Evolutionary conservation across 2,888 invertebrate species (phyloP).

Genomic region (Steinernema hermaphroditum): DNA sequence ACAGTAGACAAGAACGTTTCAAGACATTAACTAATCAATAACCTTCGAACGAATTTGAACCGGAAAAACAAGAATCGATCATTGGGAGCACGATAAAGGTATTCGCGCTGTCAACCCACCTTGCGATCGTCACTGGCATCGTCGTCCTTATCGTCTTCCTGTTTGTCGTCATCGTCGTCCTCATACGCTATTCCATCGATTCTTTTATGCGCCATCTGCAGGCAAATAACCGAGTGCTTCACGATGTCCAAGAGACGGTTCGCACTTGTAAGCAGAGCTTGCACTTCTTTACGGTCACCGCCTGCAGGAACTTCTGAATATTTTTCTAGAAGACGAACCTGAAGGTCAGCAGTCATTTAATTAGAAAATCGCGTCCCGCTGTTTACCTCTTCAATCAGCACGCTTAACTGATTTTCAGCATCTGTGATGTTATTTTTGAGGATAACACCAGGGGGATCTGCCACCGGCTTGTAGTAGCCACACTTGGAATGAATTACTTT

Average conservation of each 20-base stretch:
- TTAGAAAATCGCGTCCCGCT: neutral
- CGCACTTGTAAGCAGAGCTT: conserved; percentile 43
- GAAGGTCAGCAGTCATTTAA: neutral
- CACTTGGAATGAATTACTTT: conserved; percentile 76
- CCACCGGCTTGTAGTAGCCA: conserved; percentile 56
- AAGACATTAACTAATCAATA: neutral
- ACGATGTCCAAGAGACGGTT: conserved; percentile 86
- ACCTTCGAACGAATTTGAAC: neutral
- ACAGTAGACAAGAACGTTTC: neutral
- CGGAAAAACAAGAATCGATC: neutral
- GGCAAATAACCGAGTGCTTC: conserved; percentile 93
- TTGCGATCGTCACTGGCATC: conserved; percentile 29
- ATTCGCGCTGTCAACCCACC: conserved; percentile 14
- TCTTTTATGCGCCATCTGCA: conserved; percentile 46
- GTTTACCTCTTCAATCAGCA: conserved; percentile 47
- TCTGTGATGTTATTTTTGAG: conserved; percentile 39
- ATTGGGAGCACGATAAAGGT: conserved; percentile 5
- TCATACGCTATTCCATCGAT: conserved; percentile 33
- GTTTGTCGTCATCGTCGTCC: conserved; percentile 34
- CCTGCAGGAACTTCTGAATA: conserved; percentile 41
- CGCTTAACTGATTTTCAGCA: conserved; percentile 48
- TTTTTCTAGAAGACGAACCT: conserved; percentile 33
- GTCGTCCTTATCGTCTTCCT: conserved; percentile 35
- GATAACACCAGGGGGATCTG: conserved; percentile 47
- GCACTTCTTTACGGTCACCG: conserved; percentile 40